Percentiles rank a stretch among this genome's conserved stretches.
Evolutionary conservation across 2,888 invertebrate species (phyloP).

Genomic region (Meteorus cinctellus): DNA sequence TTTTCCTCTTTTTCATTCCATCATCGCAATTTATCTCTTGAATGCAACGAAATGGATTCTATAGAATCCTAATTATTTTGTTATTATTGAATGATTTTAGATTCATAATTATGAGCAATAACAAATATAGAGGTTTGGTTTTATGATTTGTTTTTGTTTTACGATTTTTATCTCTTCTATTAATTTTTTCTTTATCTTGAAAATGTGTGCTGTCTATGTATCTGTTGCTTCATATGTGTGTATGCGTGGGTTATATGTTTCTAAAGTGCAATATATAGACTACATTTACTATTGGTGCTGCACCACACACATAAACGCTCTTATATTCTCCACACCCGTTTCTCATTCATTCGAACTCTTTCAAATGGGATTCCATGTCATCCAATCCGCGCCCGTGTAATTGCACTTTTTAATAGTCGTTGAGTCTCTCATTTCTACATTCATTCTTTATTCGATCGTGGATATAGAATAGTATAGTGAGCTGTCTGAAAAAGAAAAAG

Average conservation of each 20-base stretch:
- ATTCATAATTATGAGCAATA: neutral
- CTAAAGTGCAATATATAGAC: neutral
- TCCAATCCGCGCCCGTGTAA: slow-evolving; percentile 12
- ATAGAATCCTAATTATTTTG: neutral
- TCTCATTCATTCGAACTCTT: slow-evolving; percentile 19
- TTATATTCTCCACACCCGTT: neutral
- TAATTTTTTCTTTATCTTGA: neutral
- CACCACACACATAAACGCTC: neutral
- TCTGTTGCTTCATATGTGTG: neutral
- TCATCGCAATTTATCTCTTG: neutral
- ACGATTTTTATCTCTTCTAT: neutral
- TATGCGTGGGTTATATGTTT: neutral
- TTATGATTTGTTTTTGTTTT: neutral
- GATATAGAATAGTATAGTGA: slow-evolving; percentile 5
- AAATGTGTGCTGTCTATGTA: neutral
- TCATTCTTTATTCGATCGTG: slow-evolving; percentile 11
- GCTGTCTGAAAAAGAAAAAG: neutral
- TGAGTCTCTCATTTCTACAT: slow-evolving; percentile 10
- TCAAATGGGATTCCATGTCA: slow-evolving; percentile 10
- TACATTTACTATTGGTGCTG: neutral
- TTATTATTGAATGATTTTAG: neutral
- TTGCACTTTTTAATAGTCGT: slow-evolving; percentile 24
- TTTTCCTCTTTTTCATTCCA: neutral
- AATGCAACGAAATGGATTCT: neutral
- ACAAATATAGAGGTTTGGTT: neutral